These are phyloP conservation scores for Drosophila macrospina DNA, from an alignment of 2,888 invertebrate species.

Conservation along the genomic window DNA sequence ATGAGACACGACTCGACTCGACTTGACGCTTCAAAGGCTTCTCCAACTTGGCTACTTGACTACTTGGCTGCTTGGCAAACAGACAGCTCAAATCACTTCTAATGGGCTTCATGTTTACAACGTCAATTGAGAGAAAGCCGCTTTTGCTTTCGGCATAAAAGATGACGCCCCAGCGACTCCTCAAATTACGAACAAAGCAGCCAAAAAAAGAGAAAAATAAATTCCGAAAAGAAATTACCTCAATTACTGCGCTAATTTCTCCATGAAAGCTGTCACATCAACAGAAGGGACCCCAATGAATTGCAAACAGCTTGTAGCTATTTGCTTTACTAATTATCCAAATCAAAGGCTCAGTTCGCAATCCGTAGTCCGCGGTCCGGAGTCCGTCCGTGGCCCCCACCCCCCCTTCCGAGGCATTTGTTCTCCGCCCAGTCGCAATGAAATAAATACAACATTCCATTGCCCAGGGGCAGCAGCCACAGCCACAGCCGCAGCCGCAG, in stretches of 20 bases:
- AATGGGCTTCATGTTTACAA: slow-evolving; percentile 82
- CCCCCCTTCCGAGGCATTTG: slow-evolving; percentile 47
- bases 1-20: slow-evolving; percentile 48
- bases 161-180: slow-evolving; percentile 51
- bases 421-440: slow-evolving; percentile 58
- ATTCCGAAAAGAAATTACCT: slow-evolving; percentile 71
- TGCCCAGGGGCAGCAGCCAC: slow-evolving; percentile 64
- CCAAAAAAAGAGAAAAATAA: slow-evolving; percentile 30
- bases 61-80: slow-evolving; percentile 45
- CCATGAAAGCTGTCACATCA: slow-evolving; percentile 50
- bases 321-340: slow-evolving; percentile 82
- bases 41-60: slow-evolving; percentile 42
- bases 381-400: too few species aligned
- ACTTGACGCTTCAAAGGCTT: slow-evolving; percentile 72
- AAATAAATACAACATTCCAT: slow-evolving; percentile 80
- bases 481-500: slow-evolving; percentile 54
- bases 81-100: slow-evolving; percentile 79
- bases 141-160: slow-evolving; percentile 61
- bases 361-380: neutral
- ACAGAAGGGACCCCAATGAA: slow-evolving; percentile 51
- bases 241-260: slow-evolving; percentile 74
- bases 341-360: slow-evolving; percentile 67
- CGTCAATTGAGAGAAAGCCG: slow-evolving; percentile 83
- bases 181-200: slow-evolving; percentile 54
- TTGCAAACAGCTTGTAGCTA: slow-evolving; percentile 82